Conservation (phyloP, 2,113 vertebrate species). For the Abramis brama region DNA sequence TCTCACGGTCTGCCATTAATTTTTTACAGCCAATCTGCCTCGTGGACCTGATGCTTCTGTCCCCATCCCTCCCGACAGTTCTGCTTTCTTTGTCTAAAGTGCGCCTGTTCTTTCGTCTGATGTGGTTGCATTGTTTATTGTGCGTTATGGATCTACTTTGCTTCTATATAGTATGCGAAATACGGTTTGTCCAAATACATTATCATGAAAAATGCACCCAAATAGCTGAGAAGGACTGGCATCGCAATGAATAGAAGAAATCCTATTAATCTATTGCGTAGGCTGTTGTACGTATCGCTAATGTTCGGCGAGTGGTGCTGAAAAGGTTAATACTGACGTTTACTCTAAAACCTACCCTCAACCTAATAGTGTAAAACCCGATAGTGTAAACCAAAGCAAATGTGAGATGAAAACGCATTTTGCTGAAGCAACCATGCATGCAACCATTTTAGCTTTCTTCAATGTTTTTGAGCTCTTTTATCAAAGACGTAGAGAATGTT, state of each 20-base stretch:
- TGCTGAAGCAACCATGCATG: too few relatives aligned
- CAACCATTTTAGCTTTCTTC: neutral
- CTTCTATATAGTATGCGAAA: neutral
- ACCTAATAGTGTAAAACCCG: too few relatives aligned
- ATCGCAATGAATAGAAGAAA: too few relatives aligned
- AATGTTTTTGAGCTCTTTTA: neutral
- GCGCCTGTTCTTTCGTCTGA: slow-evolving; percentile 44
- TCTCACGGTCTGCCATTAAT: slow-evolving; percentile 74
- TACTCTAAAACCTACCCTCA: neutral
- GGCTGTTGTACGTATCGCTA: neutral
- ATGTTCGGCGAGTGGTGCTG: neutral
- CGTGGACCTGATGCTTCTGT: slow-evolving; percentile 65
- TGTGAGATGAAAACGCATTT: neutral
- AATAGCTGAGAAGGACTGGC: too few relatives aligned
- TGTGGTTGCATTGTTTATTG: slow-evolving; percentile 58
- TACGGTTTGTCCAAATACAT: neutral
- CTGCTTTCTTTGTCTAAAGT: slow-evolving; percentile 54
- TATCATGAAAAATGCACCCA: neutral
- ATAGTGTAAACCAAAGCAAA: neutral
- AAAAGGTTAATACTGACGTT: neutral
- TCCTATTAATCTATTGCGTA: neutral
- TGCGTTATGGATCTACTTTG: slow-evolving; percentile 20
- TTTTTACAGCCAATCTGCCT: slow-evolving; percentile 80
- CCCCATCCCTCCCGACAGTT: slow-evolving; percentile 48
- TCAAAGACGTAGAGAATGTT: neutral